Base-by-base conservation (phyloP, 2,888 invertebrate genomes). In the Toxonevra muliebris region DNA sequence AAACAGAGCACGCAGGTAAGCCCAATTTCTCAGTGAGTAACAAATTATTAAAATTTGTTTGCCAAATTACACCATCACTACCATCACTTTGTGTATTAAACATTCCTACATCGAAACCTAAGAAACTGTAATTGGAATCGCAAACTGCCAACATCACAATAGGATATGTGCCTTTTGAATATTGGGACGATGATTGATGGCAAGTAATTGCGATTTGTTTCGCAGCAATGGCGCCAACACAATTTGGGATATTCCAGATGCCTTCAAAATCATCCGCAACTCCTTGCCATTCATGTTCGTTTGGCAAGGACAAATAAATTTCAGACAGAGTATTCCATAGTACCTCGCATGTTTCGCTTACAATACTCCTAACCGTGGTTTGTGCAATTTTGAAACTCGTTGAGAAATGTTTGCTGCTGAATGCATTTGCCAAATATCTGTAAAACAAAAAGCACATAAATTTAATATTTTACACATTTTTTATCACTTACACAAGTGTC, bases 1-100 rank as follows among this genome's bases (percentile, higher is more conserved):
- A 48, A 42, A 30, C 50, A 48, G 42, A 17, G 19, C 66, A 64
- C 53, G 53, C 69, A 63, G 68, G 62, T 43, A 69, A 9, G 58
- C 62, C 55, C 50, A 69, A 59, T n/a, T 61, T 54, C 15, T 60
- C 43, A 13, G 61, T 55, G 11, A 69, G 52, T 12, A 71, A 41
- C 15, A 42, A 65, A 15, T 69, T 61, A 40, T 69, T 66, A 54
- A 45, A 54, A 11, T 61, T 68, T 13, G 68, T 66, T 2, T 66
- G 13, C 68, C 69, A 63, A 50, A 59, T 19, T 41, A 64, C 54
- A 68, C 71, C 71, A 55, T 67, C 69, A 57, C 30, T 71, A 55
- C 68, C 69, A 57, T 71, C 70, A n/a, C 71, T 67, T 42, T 71
- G 70, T n/a, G 61, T 64, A 13, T 66, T 69, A 57, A 67, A 71